A percentile compares a stretch with the other conserved stretches of the same genome.
Conservation (phyloP, 1,140 invertebrate species). For the Neotoxoptera formosana region DNA sequence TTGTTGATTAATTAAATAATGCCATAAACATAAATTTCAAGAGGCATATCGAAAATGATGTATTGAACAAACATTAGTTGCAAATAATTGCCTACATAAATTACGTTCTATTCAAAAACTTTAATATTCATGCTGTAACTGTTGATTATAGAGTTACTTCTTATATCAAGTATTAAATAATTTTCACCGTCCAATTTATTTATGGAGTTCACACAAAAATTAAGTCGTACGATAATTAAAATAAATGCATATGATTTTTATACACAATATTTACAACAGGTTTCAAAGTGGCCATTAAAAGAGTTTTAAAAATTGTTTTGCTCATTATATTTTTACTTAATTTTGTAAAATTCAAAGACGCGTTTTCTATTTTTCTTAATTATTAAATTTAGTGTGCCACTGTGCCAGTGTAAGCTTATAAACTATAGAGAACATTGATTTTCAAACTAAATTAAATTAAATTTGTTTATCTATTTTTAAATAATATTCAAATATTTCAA, state of each 20-base stretch:
- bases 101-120: not conserved
- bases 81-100: not conserved
- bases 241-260: not conserved
- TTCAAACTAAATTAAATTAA: too few relatives aligned
- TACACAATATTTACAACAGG: not conserved
- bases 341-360: too few relatives aligned
- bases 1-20: not conserved
- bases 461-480: too few relatives aligned
- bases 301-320: too few relatives aligned
- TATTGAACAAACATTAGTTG: not conserved
- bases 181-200: not conserved
- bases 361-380: too few relatives aligned
- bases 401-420: too few relatives aligned
- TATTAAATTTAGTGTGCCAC: too few relatives aligned
- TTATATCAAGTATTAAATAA: not conserved
- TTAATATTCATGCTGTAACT: not conserved
- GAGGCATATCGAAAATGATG: not conserved
- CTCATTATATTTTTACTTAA: too few relatives aligned
- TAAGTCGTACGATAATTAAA: too few relatives aligned
- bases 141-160: not conserved
- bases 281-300: too few relatives aligned
- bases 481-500: too few relatives aligned
- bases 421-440: too few relatives aligned
- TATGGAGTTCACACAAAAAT: not conserved
- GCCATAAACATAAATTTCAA: not conserved